phyloP scores from a whole-genome alignment of 2,888 invertebrate species.

The Julus scandinavius region DNA sequence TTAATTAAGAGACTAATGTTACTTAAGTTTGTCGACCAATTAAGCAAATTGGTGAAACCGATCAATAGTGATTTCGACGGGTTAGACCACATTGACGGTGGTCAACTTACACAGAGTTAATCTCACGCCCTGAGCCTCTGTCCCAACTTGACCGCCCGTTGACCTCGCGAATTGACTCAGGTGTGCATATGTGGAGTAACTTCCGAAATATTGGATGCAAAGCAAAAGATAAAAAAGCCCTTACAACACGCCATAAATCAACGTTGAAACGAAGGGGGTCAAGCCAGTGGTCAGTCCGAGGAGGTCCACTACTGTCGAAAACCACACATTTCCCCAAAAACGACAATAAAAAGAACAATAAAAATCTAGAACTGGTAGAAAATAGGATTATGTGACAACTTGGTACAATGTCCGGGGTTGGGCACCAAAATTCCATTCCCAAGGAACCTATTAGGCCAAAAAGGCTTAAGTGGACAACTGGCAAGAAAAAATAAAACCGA shows the following conservation, averaged over 20 bases:
- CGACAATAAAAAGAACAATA: constrained; percentile 33
- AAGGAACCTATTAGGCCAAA: constrained; percentile 33
- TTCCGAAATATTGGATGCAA: background rate
- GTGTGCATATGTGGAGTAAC: constrained; percentile 33
- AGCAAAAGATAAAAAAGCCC: background rate
- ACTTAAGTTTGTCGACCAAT: no score
- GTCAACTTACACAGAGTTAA: background rate
- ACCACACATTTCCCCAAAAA: constrained; percentile 27
- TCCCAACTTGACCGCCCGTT: constrained; percentile 4
- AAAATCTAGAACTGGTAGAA: constrained; percentile 16
- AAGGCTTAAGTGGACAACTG: constrained; percentile 33
- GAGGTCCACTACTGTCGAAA: constrained; percentile 21
- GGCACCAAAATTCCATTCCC: constrained; percentile 26
- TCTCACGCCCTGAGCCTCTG: background rate
- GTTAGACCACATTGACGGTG: background rate
- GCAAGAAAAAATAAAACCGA: background rate
- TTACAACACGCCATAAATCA: constrained; percentile 27
- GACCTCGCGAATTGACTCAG: background rate
- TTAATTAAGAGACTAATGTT: no score
- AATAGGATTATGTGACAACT: constrained; percentile 18
- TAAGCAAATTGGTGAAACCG: no score
- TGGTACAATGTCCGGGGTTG: constrained; percentile 33
- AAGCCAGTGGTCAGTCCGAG: constrained; percentile 33
- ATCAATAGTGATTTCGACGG: no score
- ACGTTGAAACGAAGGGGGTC: constrained; percentile 16